These are phyloP conservation scores for Drosophila lacicola DNA, from an alignment of 2,888 invertebrate species.

Conservation along the genomic window DNA sequence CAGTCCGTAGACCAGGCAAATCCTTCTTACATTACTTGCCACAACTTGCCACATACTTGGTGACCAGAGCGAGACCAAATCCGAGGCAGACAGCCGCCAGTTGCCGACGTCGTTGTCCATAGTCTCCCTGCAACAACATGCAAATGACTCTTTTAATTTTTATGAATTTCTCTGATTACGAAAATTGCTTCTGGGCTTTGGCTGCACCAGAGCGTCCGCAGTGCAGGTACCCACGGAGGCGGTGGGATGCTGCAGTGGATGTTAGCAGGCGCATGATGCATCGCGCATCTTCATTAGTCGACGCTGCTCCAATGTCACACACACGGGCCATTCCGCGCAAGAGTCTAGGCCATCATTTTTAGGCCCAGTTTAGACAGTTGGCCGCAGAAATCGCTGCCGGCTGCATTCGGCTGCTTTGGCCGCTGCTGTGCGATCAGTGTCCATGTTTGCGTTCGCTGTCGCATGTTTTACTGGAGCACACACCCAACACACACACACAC, in stretches of 20 bases:
- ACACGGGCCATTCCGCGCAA: not conserved
- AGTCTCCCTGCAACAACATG: conserved; percentile 67
- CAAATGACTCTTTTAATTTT: conserved; percentile 81
- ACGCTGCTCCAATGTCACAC: conserved; percentile 70
- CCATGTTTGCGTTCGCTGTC: conserved; percentile 77
- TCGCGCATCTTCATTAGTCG: conserved; percentile 81
- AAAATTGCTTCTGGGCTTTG: conserved; percentile 80
- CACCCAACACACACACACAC: conserved; percentile 30
- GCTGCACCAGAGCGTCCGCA: conserved; percentile 27
- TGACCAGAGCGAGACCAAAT: conserved; percentile 17
- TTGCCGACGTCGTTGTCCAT: conserved; percentile 11
- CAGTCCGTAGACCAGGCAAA: conserved; percentile 50
- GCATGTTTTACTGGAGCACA: conserved; percentile 68
- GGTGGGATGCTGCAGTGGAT: conserved; percentile 29
- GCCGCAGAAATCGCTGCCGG: conserved; percentile 47
- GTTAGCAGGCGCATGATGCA: conserved; percentile 71
- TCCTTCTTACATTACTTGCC: conserved; percentile 72
- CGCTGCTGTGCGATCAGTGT: conserved; percentile 60
- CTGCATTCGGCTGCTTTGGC: conserved; percentile 39
- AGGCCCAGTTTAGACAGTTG: conserved; percentile 72
- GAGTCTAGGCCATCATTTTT: conserved; percentile 70
- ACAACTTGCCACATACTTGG: conserved; percentile 46
- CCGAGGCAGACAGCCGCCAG: not conserved
- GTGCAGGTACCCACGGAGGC: conserved; percentile 2
- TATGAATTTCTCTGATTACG: conserved; percentile 81